Base-by-base conservation (phyloP, 2,113 vertebrate species). In the Halcyon senegalensis region DNA sequence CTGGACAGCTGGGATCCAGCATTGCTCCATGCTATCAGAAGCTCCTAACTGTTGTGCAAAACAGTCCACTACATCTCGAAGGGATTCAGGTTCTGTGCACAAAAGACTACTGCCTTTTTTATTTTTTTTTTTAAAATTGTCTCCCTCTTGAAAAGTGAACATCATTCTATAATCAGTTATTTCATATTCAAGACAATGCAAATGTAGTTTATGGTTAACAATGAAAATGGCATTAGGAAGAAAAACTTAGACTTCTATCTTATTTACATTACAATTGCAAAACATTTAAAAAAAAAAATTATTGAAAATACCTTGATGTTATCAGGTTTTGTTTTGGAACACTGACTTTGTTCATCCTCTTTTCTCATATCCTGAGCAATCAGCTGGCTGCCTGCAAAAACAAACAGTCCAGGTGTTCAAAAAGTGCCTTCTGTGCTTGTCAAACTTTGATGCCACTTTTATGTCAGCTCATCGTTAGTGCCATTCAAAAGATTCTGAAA, bases 281-380 rank as follows among this genome's bases (percentile, higher is more conserved):
- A 94, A 84, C 35, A 69, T 46, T 35, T 53, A 58, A 70, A 77
- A 46, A 77, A 43, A 10, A 33, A 3, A 4, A 11, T 68, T 67
- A 14, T 63, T 46, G 39, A 84, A 87, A 87, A 44, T 98, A 98
- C 98, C 98, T 97, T 85, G 17, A 63, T 3, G 8, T 89, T 94
- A 67, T 31, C 87, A 28, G 59, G 30, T 63, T 94, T 92, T 1
- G 16, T 58, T 94, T 74, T 94, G 59, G 90, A 92, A 85, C 48
- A 43, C 9, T 46, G 97, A 70, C 35, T 97, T 84, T 23, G 87
- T 43, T 92, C 84, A 51, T 92, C 37, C 92, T 88, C 92, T 93
- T 80, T 84, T 89, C 48, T 70, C 75, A 93, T 72, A 95, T 90
- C 92, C 77, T 83, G 96, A 96, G 56, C 53, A 74, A 83, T 91